Evolutionary conservation across 2,888 invertebrate genomes (phyloP).

Genomic region (Achlya flavicornis): DNA sequence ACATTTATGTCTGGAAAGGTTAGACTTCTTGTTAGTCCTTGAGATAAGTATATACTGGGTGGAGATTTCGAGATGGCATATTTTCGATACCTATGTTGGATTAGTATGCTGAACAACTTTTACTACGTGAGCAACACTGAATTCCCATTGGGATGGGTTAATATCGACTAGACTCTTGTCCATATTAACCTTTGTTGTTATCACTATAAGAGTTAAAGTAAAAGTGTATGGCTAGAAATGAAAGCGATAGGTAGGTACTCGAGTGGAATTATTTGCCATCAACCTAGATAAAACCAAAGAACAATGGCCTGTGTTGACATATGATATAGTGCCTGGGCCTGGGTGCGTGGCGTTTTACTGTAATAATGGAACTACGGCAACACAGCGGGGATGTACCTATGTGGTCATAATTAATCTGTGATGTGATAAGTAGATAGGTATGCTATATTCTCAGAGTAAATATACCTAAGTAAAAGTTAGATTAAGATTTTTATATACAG

Average conservation of each 20-base stretch:
- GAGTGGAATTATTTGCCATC: not conserved
- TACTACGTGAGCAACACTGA: too few relatives aligned
- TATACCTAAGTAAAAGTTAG: too few relatives aligned
- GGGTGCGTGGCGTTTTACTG: not conserved
- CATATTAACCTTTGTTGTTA: not conserved
- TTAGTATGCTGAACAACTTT: too few relatives aligned
- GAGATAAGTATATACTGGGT: not conserved
- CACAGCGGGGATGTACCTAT: too few relatives aligned
- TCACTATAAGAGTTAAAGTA: not conserved
- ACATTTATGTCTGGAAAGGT: not conserved
- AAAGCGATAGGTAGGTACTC: constrained; percentile 2
- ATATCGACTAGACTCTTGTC: too few relatives aligned
- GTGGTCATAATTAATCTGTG: not conserved
- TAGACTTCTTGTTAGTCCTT: not conserved
- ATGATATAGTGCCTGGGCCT: not conserved
- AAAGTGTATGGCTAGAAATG: not conserved
- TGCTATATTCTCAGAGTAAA: too few relatives aligned
- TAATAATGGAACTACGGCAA: not conserved
- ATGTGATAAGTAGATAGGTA: too few relatives aligned
- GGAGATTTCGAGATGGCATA: too few relatives aligned
- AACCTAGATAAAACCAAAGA: constrained; percentile 4
- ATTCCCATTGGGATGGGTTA: too few relatives aligned
- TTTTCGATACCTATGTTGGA: too few relatives aligned
- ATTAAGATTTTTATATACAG: too few relatives aligned
- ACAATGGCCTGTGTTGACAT: constrained; percentile 4